Evolutionary conservation across 2,797 vertebrate species (phyloP), one percentile per base, ranked within the genome.

Genomic region (Tolypeutes matacus): DNA sequence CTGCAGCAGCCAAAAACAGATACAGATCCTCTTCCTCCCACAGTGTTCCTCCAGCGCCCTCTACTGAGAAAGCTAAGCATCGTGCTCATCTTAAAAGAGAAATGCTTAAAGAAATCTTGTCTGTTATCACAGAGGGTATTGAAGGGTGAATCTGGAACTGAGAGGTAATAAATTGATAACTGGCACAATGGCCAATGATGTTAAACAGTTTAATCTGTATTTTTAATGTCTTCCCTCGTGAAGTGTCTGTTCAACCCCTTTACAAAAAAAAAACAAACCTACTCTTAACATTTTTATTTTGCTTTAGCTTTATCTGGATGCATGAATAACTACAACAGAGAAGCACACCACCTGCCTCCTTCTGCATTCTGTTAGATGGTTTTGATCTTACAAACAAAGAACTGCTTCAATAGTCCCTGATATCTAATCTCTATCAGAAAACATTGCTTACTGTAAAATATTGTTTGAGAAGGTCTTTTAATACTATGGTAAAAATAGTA

Each of bases 351-450:
- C 39, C 3, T 65, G 14, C 29, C 7, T 46, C 77, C 29, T 64
- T 94, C 67, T 46, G 13, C 20, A 69, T 58, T 93, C 62, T 69
- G 23, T 62, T 82, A 49, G 9, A 20, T n/a, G 27, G 39, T 51
- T 86, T 92, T 75, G 51, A 86, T 64, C 89, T 76, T 73, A 85
- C 29, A 69, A 11, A 85, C 23, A 62, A 80, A 81, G 20, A 89
- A 75, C 31, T 76, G 4, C 39, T 81, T 80, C 85, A 86, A 42
- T 85, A 62, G n/a, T 88, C 12, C 36, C 39, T 80, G 64, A 31
- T 94, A 91, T 51, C 39, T 80, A 69, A 86, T 36, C 36, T 67
- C 27, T 46, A 70, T 75, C n/a, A 86, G 23, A 77, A 77, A 93
- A n/a, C 20, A 53, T 8, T 82, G 34, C 11, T 76, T 70, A 82